Evolutionary conservation across 2,113 vertebrate species (phyloP).

Genomic region (Jacana jacana): DNA sequence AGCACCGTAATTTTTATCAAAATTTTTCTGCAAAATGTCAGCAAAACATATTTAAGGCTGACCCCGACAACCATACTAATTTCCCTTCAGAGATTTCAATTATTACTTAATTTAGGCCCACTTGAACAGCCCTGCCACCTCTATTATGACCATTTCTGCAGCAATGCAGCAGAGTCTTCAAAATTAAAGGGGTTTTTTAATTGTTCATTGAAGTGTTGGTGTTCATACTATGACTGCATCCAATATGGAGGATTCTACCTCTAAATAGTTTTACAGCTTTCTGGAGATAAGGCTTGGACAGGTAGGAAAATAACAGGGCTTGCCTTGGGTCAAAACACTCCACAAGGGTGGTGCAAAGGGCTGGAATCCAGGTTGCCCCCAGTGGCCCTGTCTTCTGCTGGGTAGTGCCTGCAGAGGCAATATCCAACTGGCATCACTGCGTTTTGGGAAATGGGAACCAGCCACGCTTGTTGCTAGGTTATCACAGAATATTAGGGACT

Average conservation of each 20-base stretch:
- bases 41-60: not conserved
- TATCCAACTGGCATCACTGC: not conserved
- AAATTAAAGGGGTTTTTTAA: not conserved
- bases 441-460: not conserved
- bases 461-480: too few relatives aligned
- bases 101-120: not conserved
- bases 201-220: not conserved
- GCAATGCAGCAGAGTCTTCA: not conserved
- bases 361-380: not conserved
- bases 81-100: slow-evolving; percentile 39
- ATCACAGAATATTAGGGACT: too few relatives aligned
- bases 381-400: not conserved
- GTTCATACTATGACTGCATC: not conserved
- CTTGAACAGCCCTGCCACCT: not conserved
- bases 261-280: not conserved
- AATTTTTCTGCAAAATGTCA: not conserved
- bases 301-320: not conserved
- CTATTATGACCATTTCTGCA: not conserved
- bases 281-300: not conserved
- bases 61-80: not conserved
- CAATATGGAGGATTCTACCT: not conserved
- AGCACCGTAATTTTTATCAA: not conserved
- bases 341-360: not conserved
- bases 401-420: not conserved
- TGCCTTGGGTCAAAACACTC: not conserved